Evolutionary conservation across 1,140 invertebrate genomes (phyloP).

Genomic region (Polypedilum vanderplanki): DNA sequence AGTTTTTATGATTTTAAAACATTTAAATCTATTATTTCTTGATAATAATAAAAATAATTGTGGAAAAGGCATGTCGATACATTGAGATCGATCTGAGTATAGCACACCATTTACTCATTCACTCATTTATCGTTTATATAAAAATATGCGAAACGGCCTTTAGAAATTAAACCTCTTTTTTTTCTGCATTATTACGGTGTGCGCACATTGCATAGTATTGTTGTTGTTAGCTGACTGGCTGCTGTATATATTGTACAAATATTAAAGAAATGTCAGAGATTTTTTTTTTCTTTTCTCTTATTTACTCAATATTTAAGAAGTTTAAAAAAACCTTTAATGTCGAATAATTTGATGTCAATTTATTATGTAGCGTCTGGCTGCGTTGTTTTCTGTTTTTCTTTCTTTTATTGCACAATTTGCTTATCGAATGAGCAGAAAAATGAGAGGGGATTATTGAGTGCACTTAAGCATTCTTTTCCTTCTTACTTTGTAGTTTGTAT

Average conservation of each 20-base stretch:
- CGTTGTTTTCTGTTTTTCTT: not conserved
- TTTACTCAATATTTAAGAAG: not conserved
- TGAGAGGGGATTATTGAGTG: not conserved
- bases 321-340: slow-evolving; percentile 13
- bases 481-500: not conserved
- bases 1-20: no score
- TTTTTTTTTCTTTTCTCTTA: not conserved
- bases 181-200: not conserved
- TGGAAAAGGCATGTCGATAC: no score
- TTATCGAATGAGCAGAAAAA: not conserved
- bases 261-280: slow-evolving; percentile 6
- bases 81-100: no score
- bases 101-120: no score
- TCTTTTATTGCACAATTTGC: not conserved
- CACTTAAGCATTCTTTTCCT: not conserved
- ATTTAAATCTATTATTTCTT: no score
- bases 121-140: no score
- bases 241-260: not conserved
- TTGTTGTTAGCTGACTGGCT: not conserved
- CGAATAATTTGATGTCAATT: slow-evolving; percentile 19
- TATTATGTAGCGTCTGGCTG: slow-evolving; percentile 3
- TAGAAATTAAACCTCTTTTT: not conserved
- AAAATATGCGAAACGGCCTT: no score
- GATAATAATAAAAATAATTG: no score
- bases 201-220: not conserved